A percentile compares a stretch with the other conserved stretches of the same genome.
Conservation (phyloP, 2,888 invertebrate species). For the Linnaemya tessellans region DNA sequence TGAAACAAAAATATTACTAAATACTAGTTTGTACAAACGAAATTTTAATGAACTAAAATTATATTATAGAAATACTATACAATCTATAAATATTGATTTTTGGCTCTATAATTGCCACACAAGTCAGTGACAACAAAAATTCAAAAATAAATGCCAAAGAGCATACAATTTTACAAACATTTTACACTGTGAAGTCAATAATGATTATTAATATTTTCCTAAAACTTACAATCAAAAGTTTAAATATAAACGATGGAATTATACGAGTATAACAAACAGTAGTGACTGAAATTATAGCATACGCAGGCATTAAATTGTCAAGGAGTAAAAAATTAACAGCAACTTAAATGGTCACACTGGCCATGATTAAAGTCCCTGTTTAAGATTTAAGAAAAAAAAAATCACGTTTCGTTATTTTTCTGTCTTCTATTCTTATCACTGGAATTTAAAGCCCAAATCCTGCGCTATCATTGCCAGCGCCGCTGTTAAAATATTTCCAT, state of each 20-base stretch:
- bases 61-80: not conserved
- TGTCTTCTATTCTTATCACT: too few species aligned
- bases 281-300: not conserved
- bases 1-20: conserved; percentile 1
- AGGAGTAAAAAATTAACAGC: too few species aligned
- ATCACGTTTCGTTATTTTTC: too few species aligned
- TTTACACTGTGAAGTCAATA: conserved; percentile 48
- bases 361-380: too few species aligned
- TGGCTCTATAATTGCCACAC: not conserved
- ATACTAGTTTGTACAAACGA: not conserved
- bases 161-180: not conserved
- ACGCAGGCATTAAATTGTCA: too few species aligned
- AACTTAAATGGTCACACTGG: too few species aligned
- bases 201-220: conserved; percentile 57
- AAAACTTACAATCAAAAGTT: conserved; percentile 1
- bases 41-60: conserved; percentile 6
- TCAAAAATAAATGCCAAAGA: not conserved
- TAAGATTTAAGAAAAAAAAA: too few species aligned
- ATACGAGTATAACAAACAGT: conserved; percentile 13
- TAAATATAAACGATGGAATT: not conserved
- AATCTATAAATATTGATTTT: not conserved
- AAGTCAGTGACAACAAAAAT: conserved; percentile 8
- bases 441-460: not conserved
- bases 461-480: not conserved
- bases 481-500: not conserved